Evolutionary conservation across 2,888 invertebrate species (phyloP).

Genomic region (Halictus ligatus): DNA sequence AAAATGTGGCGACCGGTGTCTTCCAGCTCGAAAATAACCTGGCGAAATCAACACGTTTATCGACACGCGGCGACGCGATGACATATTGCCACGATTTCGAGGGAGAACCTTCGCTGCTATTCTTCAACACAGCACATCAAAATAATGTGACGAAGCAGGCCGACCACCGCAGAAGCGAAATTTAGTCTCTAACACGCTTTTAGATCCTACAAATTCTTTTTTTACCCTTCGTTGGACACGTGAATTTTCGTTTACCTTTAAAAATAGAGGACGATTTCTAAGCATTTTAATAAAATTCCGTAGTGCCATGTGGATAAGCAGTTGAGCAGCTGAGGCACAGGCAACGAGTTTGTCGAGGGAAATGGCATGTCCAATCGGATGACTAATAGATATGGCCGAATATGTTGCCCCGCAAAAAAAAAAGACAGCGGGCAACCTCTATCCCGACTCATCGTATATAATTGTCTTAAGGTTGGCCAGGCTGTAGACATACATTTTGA

Average conservation of each 20-base stretch:
- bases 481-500: constrained; percentile 4
- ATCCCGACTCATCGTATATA: constrained; percentile 47
- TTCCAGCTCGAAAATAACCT: not conserved
- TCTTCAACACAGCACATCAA: too few species aligned
- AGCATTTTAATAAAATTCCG: too few species aligned
- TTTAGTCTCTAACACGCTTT: too few species aligned
- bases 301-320: not conserved
- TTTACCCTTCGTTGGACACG: too few species aligned
- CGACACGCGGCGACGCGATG: not conserved
- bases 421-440: not conserved
- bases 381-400: constrained; percentile 29
- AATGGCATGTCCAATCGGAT: constrained; percentile 8
- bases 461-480: constrained; percentile 34
- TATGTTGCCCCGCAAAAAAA: constrained; percentile 34
- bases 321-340: not conserved
- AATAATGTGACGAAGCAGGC: not conserved
- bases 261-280: too few species aligned
- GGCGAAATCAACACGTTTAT: not conserved
- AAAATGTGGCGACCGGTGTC: not conserved
- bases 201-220: too few species aligned
- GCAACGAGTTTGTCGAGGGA: constrained; percentile 19
- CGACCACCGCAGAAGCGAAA: too few species aligned
- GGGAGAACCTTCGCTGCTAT: not conserved
- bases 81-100: not conserved
- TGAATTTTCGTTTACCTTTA: too few species aligned